A percentile compares a stretch with the other conserved stretches of the same genome.
Conservation (phyloP, 2,888 invertebrate genomes). For the Melinaea marsaeus region DNA sequence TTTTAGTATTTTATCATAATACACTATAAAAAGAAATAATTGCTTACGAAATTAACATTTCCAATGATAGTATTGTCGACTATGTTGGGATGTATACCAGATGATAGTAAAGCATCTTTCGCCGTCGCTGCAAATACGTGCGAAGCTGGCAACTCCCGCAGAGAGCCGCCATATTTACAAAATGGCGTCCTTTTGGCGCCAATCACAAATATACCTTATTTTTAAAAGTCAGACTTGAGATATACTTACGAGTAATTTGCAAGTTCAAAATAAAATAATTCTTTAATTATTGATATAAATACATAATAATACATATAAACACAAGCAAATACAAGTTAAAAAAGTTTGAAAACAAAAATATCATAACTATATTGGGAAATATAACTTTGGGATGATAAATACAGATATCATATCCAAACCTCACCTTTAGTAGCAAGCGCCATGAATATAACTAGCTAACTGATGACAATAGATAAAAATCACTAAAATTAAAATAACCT, state of each 20-base stretch:
- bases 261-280: not conserved
- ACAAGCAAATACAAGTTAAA: not conserved
- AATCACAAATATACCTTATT: constrained; percentile 59
- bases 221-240: constrained; percentile 7
- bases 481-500: constrained; percentile 13
- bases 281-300: not conserved
- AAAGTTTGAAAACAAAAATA: not conserved
- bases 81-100: constrained; percentile 47
- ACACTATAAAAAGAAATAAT: not conserved
- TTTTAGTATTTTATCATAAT: not conserved
- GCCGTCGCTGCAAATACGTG: constrained; percentile 63
- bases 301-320: not conserved
- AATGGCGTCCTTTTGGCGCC: constrained; percentile 70
- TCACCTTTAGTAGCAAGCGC: constrained; percentile 32
- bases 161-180: constrained; percentile 59
- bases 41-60: constrained; percentile 63
- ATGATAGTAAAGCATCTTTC: constrained; percentile 53
- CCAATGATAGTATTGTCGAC: constrained; percentile 62
- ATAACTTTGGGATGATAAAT: constrained; percentile 13
- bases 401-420: constrained; percentile 16
- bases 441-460: constrained; percentile 25
- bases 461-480: constrained; percentile 22
- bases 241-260: not conserved
- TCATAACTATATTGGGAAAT: not conserved
- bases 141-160: constrained; percentile 59